Conservation (phyloP, 2,797 vertebrate genomes). For the Melanotaenia nigrans region DNA sequence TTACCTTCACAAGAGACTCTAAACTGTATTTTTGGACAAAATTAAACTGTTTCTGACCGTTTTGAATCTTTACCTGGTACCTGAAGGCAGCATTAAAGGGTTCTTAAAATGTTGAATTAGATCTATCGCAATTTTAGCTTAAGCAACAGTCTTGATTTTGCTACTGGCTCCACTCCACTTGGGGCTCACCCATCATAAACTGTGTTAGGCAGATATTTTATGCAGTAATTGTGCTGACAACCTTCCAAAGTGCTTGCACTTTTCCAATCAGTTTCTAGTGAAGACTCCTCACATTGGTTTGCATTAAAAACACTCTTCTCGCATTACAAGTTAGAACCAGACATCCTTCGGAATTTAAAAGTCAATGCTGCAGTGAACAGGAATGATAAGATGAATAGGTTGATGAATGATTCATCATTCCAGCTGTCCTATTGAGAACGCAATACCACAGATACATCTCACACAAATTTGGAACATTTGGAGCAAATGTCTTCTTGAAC, state of each 20-base stretch:
- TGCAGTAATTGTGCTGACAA: neutral
- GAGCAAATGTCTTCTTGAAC: neutral
- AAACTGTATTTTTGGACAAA: too few species aligned
- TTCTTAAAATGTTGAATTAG: neutral
- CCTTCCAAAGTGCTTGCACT: neutral
- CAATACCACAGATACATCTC: neutral
- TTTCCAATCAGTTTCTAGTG: neutral
- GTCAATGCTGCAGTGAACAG: neutral
- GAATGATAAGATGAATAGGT: neutral
- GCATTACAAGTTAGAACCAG: neutral
- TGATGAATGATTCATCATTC: neutral
- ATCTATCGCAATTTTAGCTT: neutral
- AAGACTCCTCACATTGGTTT: neutral
- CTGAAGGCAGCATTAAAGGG: neutral
- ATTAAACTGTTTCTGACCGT: neutral
- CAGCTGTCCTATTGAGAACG: neutral
- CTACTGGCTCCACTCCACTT: neutral
- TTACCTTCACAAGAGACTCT: neutral
- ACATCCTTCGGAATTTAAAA: neutral
- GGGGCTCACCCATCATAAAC: neutral
- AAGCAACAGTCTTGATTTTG: neutral
- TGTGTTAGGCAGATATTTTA: neutral
- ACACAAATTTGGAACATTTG: neutral
- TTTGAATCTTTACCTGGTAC: neutral
- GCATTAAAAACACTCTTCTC: neutral